These are phyloP conservation scores for Rhinoderma darwinii DNA, from an alignment of 2,113 vertebrate species.

Conservation along the genomic window DNA sequence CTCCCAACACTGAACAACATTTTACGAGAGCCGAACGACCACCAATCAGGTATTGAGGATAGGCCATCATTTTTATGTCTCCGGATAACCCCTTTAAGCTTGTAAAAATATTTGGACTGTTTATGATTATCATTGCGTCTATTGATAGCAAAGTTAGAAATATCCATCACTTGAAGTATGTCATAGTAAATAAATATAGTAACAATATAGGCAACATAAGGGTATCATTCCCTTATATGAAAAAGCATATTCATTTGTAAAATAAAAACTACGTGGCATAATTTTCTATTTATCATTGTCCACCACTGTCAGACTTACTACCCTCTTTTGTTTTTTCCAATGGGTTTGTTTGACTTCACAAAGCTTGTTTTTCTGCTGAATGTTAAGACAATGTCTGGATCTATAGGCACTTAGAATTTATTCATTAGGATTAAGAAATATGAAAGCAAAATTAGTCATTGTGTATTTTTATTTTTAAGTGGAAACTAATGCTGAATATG, in stretches of 20 bases:
- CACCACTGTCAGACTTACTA: not conserved
- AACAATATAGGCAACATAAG: not conserved
- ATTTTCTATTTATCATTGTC: not conserved
- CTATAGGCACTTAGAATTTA: not conserved
- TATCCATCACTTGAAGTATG: too few species aligned
- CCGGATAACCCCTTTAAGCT: too few species aligned
- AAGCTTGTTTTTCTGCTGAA: not conserved
- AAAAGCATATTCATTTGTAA: not conserved
- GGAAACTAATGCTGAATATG: not conserved
- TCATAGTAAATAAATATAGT: too few species aligned
- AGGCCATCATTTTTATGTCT: too few species aligned
- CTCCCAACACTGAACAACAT: too few species aligned
- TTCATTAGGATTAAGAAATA: not conserved
- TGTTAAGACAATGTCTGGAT: not conserved
- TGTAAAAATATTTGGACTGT: too few species aligned
- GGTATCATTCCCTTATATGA: not conserved
- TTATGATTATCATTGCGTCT: too few species aligned
- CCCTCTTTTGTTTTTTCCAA: conserved; percentile 16
- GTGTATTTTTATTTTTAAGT: too few species aligned
- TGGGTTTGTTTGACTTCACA: not conserved
- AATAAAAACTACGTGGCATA: not conserved
- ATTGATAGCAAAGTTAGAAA: too few species aligned
- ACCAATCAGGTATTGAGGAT: too few species aligned
- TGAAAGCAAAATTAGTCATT: not conserved
- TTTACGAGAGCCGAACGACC: too few species aligned